Evolutionary conservation across 2,888 invertebrate species (phyloP).

Genomic region (Hipparchia semele): DNA sequence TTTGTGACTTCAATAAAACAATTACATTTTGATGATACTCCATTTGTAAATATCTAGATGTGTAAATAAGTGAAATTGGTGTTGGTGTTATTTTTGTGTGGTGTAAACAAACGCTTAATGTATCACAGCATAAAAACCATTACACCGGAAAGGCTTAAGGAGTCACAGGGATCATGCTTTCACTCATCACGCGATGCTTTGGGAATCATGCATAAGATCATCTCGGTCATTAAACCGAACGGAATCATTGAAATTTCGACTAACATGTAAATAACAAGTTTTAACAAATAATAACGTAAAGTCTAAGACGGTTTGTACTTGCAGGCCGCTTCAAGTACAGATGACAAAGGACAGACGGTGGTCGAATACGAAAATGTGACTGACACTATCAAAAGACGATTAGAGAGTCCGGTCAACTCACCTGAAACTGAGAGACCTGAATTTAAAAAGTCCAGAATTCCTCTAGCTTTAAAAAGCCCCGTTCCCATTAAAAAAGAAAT

Average conservation of each 20-base stretch:
- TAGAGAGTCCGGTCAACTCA: slow-evolving; percentile 73
- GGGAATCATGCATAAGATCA: slow-evolving; percentile 43
- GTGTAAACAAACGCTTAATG: slow-evolving; percentile 55
- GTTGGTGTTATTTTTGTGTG: slow-evolving; percentile 54
- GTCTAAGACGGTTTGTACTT: slow-evolving; percentile 59
- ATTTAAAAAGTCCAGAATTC: slow-evolving; percentile 73
- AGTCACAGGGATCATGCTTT: slow-evolving; percentile 57
- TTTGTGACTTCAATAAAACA: not conserved
- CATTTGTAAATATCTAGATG: slow-evolving; percentile 41
- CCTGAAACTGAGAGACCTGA: slow-evolving; percentile 69
- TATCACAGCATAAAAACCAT: slow-evolving; percentile 52
- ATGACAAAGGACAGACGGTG: slow-evolving; percentile 42
- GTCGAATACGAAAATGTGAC: slow-evolving; percentile 84
- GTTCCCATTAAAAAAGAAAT: slow-evolving; percentile 65
- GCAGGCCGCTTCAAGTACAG: slow-evolving; percentile 55
- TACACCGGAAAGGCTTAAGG: slow-evolving; percentile 50
- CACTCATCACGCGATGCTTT: slow-evolving; percentile 48
- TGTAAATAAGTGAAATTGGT: slow-evolving; percentile 48
- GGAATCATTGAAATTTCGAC: slow-evolving; percentile 39
- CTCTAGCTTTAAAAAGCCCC: slow-evolving; percentile 70
- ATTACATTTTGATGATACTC: slow-evolving; percentile 15
- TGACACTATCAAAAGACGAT: slow-evolving; percentile 85
- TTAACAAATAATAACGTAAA: slow-evolving; percentile 42
- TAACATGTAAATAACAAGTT: slow-evolving; percentile 51
- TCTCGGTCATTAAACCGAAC: slow-evolving; percentile 31